Conservation (phyloP, 92 coral and sea anemone genomes). For the Porites rus region DNA sequence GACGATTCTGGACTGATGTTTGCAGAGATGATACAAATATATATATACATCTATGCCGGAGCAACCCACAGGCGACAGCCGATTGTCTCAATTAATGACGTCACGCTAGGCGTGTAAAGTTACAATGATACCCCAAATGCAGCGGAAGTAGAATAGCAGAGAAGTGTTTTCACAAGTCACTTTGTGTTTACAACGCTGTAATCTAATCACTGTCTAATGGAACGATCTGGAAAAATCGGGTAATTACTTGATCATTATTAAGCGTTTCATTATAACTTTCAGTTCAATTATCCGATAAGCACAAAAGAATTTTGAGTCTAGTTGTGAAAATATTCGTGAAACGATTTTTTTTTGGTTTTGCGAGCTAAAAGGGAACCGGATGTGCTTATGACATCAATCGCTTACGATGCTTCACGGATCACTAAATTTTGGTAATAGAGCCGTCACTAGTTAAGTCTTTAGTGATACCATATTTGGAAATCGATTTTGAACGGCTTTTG, state of each 20-base stretch:
- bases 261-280: background rate
- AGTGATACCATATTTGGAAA: constrained; percentile 33
- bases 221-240: background rate
- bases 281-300: background rate
- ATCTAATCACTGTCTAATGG: background rate
- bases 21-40: background rate
- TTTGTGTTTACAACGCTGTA: background rate
- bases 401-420: background rate
- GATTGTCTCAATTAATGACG: constrained; percentile 4
- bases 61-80: constrained; percentile 1
- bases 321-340: background rate
- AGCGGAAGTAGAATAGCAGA: background rate
- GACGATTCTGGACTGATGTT: background rate
- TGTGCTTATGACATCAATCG: background rate
- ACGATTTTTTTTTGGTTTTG: background rate
- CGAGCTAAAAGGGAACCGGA: constrained; percentile 9
- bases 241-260: background rate
- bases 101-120: constrained; percentile 16
- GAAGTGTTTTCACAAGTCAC: background rate
- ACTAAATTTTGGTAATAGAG: background rate
- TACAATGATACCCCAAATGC: background rate
- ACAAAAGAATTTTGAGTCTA: background rate
- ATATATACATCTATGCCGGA: background rate
- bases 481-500: constrained; percentile 11
- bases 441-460: background rate